These are phyloP conservation scores for Lutjanus argentimaculatus DNA, from an alignment of 2,797 vertebrate species.

Conservation along the genomic window DNA sequence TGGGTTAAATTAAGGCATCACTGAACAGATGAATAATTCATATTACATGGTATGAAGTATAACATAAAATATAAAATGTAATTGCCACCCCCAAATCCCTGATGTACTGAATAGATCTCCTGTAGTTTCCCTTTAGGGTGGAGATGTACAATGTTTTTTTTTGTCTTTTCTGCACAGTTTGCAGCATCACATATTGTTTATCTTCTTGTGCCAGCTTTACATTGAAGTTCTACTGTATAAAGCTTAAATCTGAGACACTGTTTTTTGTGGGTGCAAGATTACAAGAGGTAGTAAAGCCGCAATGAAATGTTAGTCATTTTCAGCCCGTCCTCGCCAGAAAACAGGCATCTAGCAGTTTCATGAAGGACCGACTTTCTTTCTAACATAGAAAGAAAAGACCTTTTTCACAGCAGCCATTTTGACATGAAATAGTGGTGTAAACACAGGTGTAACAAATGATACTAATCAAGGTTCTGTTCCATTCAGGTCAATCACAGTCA, in stretches of 20 bases:
- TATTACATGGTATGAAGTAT: constrained; percentile 9
- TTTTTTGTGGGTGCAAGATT: constrained; percentile 23
- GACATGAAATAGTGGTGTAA: too few relatives aligned
- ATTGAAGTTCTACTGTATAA: neutral
- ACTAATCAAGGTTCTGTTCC: too few relatives aligned
- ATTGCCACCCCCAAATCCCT: neutral
- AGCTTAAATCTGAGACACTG: neutral
- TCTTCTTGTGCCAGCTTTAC: neutral
- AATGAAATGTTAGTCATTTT: neutral
- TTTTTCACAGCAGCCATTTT: too few relatives aligned
- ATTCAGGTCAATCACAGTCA: too few relatives aligned
- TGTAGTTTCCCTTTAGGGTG: neutral
- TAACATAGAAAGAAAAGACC: too few relatives aligned
- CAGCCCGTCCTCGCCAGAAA: too few relatives aligned
- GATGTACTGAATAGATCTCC: constrained; percentile 4
- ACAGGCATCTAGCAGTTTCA: too few relatives aligned
- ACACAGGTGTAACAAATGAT: too few relatives aligned
- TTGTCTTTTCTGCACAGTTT: neutral
- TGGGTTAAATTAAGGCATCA: constrained; percentile 45
- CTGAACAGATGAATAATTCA: constrained; percentile 44
- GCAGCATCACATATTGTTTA: neutral
- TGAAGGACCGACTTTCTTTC: too few relatives aligned
- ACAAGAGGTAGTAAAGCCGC: neutral
- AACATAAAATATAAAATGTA: constrained; percentile 18
- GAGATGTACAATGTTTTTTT: neutral